Evolutionary conservation across 1,140 invertebrate genomes (phyloP).

Genomic region (Gryllus bimaculatus): DNA sequence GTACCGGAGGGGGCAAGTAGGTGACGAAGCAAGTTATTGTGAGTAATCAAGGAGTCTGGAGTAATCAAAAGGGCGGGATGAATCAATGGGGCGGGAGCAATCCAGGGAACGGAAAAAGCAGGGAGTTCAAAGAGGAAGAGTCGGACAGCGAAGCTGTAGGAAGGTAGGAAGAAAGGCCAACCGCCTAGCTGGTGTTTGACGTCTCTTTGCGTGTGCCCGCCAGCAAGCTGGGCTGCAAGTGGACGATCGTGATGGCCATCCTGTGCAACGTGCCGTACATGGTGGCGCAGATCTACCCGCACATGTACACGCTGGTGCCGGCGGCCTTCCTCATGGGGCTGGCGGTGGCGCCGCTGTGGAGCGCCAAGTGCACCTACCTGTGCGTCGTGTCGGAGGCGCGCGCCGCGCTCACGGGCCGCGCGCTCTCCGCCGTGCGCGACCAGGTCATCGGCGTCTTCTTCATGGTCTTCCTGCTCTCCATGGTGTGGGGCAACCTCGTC

Average conservation of each 20-base stretch:
- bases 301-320: constrained; percentile 74
- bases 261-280: constrained; percentile 81
- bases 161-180: too few species aligned
- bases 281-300: constrained; percentile 73
- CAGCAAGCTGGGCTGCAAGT: constrained; percentile 75
- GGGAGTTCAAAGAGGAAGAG: too few species aligned
- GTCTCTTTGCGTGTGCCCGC: constrained; percentile 23
- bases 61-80: too few species aligned
- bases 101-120: too few species aligned
- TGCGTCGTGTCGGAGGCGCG: constrained; percentile 68
- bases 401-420: constrained; percentile 62
- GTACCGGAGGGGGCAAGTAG: too few species aligned
- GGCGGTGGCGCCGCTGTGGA: constrained; percentile 81
- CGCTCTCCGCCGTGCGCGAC: constrained; percentile 44
- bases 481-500: constrained; percentile 87
- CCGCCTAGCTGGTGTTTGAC: too few species aligned
- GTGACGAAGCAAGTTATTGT: too few species aligned
- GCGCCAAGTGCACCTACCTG: constrained; percentile 80
- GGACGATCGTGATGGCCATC: constrained; percentile 78
- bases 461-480: constrained; percentile 86
- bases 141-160: too few species aligned
- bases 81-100: too few species aligned
- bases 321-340: constrained; percentile 74
- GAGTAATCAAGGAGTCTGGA: too few species aligned
- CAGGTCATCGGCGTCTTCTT: constrained; percentile 63